A percentile compares a stretch with the other conserved stretches of the same genome.
These are phyloP conservation scores for Plebejus argus DNA, from an alignment of 2,888 invertebrate species.

Conservation along the genomic window DNA sequence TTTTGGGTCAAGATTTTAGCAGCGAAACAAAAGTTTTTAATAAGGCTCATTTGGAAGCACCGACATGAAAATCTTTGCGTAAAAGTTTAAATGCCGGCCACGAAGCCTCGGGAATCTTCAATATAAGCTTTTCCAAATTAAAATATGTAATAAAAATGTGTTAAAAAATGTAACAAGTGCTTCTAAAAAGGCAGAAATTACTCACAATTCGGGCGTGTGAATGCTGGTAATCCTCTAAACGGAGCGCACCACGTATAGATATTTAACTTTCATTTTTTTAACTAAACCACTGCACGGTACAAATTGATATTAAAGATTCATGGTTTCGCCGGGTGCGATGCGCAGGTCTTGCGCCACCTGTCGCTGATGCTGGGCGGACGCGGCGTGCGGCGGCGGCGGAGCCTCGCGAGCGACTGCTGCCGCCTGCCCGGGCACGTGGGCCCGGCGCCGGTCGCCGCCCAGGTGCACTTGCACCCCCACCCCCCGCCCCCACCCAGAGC, in stretches of 20 bases:
- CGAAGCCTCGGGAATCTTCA: not conserved
- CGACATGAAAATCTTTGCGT: conserved; percentile 6
- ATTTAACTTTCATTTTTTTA: conserved; percentile 37
- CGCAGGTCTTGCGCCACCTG: conserved; percentile 64
- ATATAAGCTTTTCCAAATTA: not conserved
- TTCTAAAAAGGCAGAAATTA: conserved; percentile 30
- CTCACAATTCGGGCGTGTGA: conserved; percentile 38
- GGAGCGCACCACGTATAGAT: conserved; percentile 38
- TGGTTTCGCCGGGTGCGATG: conserved; percentile 56
- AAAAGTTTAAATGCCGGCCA: not conserved
- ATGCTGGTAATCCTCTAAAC: conserved; percentile 38
- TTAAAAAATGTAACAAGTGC: not conserved
- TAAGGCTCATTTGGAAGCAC: not conserved
- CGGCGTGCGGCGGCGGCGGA: conserved; percentile 45
- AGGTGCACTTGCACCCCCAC: conserved; percentile 67
- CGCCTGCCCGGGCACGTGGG: conserved; percentile 68
- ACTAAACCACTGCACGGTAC: conserved; percentile 59
- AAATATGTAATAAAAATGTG: not conserved
- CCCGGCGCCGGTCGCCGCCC: conserved; percentile 68
- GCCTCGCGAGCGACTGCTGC: conserved; percentile 65
- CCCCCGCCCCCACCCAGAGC: conserved; percentile 41
- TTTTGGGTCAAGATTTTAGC: not conserved
- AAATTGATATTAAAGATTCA: conserved; percentile 63
- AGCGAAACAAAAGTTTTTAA: conserved; percentile 17
- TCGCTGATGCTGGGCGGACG: conserved; percentile 54